Conservation (phyloP, 2,888 invertebrate species). For the Lasioglossum lativentre region DNA sequence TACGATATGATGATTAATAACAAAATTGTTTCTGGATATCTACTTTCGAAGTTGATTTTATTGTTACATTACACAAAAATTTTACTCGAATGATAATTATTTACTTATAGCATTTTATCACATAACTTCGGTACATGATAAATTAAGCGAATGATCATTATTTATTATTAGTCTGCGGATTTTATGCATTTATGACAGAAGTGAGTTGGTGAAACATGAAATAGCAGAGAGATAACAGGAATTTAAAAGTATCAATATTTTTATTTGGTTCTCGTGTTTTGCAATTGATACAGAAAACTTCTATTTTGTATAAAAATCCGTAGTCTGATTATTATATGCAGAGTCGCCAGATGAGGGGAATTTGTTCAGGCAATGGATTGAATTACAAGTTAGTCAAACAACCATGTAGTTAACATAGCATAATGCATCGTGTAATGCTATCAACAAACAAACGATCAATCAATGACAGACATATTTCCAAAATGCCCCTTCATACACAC, state of each 20-base stretch:
- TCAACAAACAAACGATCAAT: too few species aligned
- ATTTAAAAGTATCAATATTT: too few species aligned
- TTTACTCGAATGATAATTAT: not conserved
- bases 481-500: too few species aligned
- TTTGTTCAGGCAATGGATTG: too few species aligned
- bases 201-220: not conserved
- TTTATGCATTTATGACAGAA: not conserved
- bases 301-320: not conserved
- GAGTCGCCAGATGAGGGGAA: too few species aligned
- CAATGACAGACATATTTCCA: too few species aligned
- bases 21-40: not conserved
- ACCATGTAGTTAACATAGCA: too few species aligned
- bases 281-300: not conserved
- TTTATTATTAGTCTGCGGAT: not conserved
- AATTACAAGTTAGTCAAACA: too few species aligned
- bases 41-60: not conserved
- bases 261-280: not conserved
- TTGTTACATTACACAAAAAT: not conserved
- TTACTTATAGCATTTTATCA: not conserved
- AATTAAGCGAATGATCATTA: not conserved
- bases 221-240: too few species aligned
- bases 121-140: not conserved
- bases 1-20: not conserved
- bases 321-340: not conserved
- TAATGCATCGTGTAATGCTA: too few species aligned